phyloP scores from a whole-genome alignment of 2,797 vertebrate genomes.

The Scleropages formosus region DNA sequence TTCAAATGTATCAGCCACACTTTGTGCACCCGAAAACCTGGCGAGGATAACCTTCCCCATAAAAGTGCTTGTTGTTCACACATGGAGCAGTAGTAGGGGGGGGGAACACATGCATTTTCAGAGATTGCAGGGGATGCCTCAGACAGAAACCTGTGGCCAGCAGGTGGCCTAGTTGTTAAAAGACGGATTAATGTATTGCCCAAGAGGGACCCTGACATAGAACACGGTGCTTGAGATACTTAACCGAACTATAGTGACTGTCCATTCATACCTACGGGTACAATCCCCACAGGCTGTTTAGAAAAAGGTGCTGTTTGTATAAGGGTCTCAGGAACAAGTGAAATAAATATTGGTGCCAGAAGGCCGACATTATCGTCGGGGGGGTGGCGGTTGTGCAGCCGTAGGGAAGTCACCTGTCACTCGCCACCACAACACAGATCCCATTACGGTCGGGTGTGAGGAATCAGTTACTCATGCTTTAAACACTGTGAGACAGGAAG shows the following conservation, averaged over 20 bases:
- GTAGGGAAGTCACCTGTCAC: slow-evolving; percentile 8
- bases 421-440: not conserved
- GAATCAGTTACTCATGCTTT: not conserved
- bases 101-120: not conserved
- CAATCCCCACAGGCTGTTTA: too few relatives aligned
- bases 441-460: not conserved
- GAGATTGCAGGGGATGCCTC: not conserved
- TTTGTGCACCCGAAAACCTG: not conserved
- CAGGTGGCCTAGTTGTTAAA: not conserved
- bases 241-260: too few relatives aligned
- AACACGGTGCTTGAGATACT: too few relatives aligned
- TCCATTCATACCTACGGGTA: too few relatives aligned
- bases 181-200: not conserved
- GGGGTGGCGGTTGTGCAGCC: not conserved
- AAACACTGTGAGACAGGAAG: not conserved
- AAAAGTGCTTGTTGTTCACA: slow-evolving; percentile 21
- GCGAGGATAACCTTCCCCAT: slow-evolving; percentile 1
- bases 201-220: too few relatives aligned
- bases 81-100: not conserved
- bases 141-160: not conserved
- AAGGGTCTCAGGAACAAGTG: too few relatives aligned
- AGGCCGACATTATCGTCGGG: not conserved
- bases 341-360: too few relatives aligned
- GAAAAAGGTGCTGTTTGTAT: too few relatives aligned
- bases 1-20: slow-evolving; percentile 16